Evolutionary conservation across 2,113 vertebrate species (phyloP).

Genomic region (Rhinogobius similis): DNA sequence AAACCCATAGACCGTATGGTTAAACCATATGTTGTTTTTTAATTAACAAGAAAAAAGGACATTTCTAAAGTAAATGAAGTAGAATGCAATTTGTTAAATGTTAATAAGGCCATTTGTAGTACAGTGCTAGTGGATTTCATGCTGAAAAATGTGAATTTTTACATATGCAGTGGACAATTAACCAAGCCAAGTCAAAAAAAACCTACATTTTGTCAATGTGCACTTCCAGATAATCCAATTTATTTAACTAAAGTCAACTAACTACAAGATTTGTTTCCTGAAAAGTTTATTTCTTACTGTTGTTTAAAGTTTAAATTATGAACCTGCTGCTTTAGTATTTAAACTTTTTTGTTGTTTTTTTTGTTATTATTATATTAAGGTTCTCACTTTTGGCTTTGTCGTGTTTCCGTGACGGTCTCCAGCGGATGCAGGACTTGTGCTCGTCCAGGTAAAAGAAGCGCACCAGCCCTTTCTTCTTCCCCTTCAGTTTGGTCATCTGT

Average conservation of each 20-base stretch:
- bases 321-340: neutral
- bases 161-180: neutral
- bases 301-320: neutral
- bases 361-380: neutral
- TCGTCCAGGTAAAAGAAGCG: conserved; percentile 93
- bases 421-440: conserved; percentile 92
- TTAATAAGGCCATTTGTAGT: neutral
- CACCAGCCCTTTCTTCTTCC: conserved; percentile 87
- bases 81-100: neutral
- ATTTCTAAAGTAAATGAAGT: too few species aligned
- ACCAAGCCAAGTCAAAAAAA: neutral
- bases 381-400: conserved; percentile 96
- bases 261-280: neutral
- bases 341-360: neutral
- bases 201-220: neutral
- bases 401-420: conserved; percentile 94
- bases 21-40: neutral
- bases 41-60: neutral
- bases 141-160: too few species aligned
- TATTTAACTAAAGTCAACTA: neutral
- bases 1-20: too few species aligned
- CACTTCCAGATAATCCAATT: neutral
- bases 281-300: neutral
- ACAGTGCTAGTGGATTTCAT: too few species aligned
- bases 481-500: conserved; percentile 93